Base-by-base conservation (phyloP, 2,113 vertebrate species). In the Melanerpes formicivorus region DNA sequence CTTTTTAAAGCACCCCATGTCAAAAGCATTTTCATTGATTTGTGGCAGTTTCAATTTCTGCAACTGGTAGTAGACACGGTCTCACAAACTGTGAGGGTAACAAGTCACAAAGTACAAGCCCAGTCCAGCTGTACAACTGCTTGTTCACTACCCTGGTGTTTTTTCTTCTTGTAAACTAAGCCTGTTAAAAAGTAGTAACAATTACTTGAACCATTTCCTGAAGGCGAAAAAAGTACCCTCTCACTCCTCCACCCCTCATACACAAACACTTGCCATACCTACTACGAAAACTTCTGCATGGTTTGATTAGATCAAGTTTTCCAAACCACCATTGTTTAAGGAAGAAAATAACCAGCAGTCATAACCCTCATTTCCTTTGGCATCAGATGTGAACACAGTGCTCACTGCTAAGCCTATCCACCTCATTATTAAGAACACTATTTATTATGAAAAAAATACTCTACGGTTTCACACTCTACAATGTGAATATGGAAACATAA, bases 321-420 rank as follows among this genome's bases (percentile, higher is more conserved):
- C 84, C 87, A 87, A 93, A 82, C 37, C 60, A 50, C 79, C 69
- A 88, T 14, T 91, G 84, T 91, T 94, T 75, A 82, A 80, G 56
- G 37, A 82, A 84, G 55, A 89, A 85, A 85, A 90, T 84, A 54
- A 90, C 37, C 85, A 81, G 22, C 52, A 81, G 71, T 55, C 59
- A 76, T 30, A 87, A 69, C 27, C 8, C 44, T 88, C 55, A 69
- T 54, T 93, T 93, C 80, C 86, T 91, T 46, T 86, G 74, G 86
- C 86, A 80, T 56, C 32, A 78, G 34, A 60, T 16, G 14, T 27
- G 58, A 88, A 69, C 44, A 17, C 19, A 65, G 71, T 12, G 42
- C 72, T 90, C 55, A 9, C 63, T 19, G 76, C 10, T 21, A 25
- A 63, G n/a, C 54, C 70, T 73, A 84, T 46, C 75, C 71, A 58